These are phyloP conservation scores for Erebia ligea DNA, from an alignment of 2,888 invertebrate genomes.

Conservation along the genomic window DNA sequence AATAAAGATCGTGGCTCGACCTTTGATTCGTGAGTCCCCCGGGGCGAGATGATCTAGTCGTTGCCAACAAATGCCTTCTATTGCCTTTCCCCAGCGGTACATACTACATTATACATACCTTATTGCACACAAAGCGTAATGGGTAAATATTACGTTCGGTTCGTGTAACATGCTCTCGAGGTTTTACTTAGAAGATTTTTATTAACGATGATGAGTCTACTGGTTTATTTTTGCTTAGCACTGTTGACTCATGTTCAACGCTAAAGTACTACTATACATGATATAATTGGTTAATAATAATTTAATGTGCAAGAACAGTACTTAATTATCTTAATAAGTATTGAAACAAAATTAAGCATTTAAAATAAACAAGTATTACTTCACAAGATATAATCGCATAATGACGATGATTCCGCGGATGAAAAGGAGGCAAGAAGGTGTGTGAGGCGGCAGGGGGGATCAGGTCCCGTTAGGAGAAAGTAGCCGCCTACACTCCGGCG, in stretches of 20 bases:
- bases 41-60: constrained; percentile 56
- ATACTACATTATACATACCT: constrained; percentile 19
- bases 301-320: constrained; percentile 13
- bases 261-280: neutral
- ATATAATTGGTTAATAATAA: neutral
- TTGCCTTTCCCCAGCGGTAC: constrained; percentile 30
- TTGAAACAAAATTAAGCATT: constrained; percentile 38
- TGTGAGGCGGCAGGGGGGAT: constrained; percentile 48
- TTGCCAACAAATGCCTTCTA: constrained; percentile 48
- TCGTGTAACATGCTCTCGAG: constrained; percentile 12
- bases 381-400: constrained; percentile 54
- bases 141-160: constrained; percentile 19
- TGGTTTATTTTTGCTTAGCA: constrained; percentile 1
- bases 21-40: constrained; percentile 57
- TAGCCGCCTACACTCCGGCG: constrained; percentile 74
- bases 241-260: neutral
- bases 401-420: constrained; percentile 59
- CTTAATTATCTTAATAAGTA: constrained; percentile 22
- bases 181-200: constrained; percentile 15
- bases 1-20: constrained; percentile 53
- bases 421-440: constrained; percentile 39
- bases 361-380: constrained; percentile 45
- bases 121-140: constrained; percentile 26
- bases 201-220: neutral
- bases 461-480: constrained; percentile 81